phyloP scores from a whole-genome alignment of 2,797 vertebrate species.

The Coccyzus lansbergi region DNA sequence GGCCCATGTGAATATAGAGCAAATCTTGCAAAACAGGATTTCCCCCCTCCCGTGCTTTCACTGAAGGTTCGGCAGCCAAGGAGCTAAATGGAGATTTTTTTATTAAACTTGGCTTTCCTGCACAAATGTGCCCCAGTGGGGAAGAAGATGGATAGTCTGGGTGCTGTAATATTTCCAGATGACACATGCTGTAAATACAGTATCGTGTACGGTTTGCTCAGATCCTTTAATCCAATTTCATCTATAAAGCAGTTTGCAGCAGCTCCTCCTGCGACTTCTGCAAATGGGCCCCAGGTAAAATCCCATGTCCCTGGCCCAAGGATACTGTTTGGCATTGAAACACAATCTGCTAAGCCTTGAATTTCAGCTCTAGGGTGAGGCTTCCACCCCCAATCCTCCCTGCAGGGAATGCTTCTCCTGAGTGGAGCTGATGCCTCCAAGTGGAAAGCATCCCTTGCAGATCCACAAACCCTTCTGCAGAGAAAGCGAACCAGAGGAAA shows the following conservation, averaged over 20 bases:
- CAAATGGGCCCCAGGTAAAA: background rate
- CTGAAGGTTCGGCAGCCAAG: background rate
- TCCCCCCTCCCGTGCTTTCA: background rate
- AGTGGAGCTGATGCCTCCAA: background rate
- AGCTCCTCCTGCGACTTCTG: background rate
- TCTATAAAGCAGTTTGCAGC: background rate
- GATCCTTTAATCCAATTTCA: background rate
- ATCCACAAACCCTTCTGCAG: background rate
- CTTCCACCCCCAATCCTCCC: background rate
- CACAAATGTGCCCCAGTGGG: background rate
- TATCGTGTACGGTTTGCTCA: background rate
- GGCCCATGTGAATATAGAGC: background rate
- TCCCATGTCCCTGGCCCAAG: background rate
- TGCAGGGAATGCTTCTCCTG: accelerated
- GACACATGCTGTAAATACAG: background rate
- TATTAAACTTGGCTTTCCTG: background rate
- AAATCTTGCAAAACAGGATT: background rate
- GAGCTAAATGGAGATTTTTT: background rate
- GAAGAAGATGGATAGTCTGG: background rate
- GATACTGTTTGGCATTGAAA: background rate
- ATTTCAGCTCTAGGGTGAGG: background rate
- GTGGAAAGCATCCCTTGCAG: background rate
- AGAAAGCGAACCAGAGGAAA: background rate
- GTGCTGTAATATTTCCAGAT: background rate
- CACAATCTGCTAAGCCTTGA: background rate